Evolutionary conservation across 2,888 invertebrate genomes (phyloP), one percentile per base, ranked within the genome.

Genomic region (Microctonus brassicae): DNA sequence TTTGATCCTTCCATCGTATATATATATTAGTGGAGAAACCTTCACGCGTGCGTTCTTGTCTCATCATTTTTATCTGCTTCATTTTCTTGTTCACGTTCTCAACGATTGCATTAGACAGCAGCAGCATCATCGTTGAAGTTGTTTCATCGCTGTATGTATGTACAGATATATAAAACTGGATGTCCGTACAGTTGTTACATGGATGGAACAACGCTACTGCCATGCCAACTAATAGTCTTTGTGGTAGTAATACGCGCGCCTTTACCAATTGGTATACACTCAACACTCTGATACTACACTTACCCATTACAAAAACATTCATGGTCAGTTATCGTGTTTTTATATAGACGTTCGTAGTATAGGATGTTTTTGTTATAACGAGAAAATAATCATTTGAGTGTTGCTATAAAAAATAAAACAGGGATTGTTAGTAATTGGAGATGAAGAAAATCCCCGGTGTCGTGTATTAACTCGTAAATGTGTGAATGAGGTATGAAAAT

Each of bases 71-170:
- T 53, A 52, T 65, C 67, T 66, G 66, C 61, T 64, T 52, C 29
- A 42, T 66, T 70, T 76, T 76, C 75, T 75, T 78, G 75, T 73
- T 73, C 71, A 75, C 73, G 70, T 79, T 79, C 78, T 64, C 69
- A 70, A 53, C 75, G 78, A 80, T 80, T 75, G 75, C 78, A 77
- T 77, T 76, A 75, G 80, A 79, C 74, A 72, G 74, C 73, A 72
- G 74, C 73, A 29, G 52, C 61, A 47, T 52, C 52, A 42, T 39
- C 70, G 20, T 66, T 33, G 36, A 52, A 47, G 29, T 29, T 13
- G 33, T 64, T 53, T 39, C 29, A 47, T 22, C 64, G 29, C n/a
- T 53, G 17, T n/a, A 47, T 47, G 47, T 47, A 7, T 13, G n/a
- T 47, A 47, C 47, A 47, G 47, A 47, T 47, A 47, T 47, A 47